Evolutionary conservation across 2,113 vertebrate species (phyloP).

Genomic region (Ornithorhynchus anatinus): DNA sequence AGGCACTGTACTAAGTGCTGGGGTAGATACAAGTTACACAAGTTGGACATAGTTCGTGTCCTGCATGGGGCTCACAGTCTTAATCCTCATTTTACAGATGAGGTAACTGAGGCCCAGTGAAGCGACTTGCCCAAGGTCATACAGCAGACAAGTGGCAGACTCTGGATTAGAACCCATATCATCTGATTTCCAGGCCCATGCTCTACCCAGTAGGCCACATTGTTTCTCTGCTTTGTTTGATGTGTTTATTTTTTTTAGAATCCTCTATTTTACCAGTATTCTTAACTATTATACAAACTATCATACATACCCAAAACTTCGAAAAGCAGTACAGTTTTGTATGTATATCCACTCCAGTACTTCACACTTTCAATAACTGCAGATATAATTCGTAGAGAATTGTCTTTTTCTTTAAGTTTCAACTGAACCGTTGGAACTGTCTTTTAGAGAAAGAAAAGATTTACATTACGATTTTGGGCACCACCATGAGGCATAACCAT

Average conservation of each 20-base stretch:
- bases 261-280: background rate
- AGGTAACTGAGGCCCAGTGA: no score
- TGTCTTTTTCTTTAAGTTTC: conserved; percentile 70
- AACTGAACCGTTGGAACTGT: conserved; percentile 49
- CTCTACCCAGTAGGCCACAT: background rate
- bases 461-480: no score
- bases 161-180: no score
- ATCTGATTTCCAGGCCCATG: no score
- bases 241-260: conserved; percentile 22
- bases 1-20: no score
- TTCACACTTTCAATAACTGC: conserved; percentile 88
- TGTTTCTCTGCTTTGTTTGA: background rate
- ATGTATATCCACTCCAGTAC: conserved; percentile 86
- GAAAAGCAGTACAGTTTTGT: conserved; percentile 81
- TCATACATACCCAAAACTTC: conserved; percentile 87
- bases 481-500: no score
- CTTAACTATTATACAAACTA: background rate
- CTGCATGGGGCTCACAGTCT: no score
- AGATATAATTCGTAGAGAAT: conserved; percentile 85
- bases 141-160: no score
- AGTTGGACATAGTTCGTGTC: no score
- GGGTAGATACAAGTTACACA: no score
- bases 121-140: no score
- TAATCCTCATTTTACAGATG: no score
- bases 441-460: conserved; percentile 57